Evolutionary conservation across 2,797 vertebrate species (phyloP), one percentile per base, ranked within the genome.

Genomic region (Platyrinchus mystaceus): DNA sequence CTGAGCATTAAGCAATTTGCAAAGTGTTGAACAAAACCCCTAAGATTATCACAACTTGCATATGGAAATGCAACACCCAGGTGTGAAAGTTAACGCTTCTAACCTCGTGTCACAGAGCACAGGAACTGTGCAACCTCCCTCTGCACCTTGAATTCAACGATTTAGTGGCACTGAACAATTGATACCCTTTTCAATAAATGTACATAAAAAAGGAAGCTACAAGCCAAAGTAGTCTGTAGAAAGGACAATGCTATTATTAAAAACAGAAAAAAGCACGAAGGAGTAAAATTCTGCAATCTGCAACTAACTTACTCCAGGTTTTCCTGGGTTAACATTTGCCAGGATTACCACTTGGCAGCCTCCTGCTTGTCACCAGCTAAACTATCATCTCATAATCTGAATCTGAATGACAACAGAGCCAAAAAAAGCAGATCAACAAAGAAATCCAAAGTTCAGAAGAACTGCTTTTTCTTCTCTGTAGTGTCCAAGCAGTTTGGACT

Each of bases 71-170:
- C 83, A 95, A 36, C 80, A 95, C 67, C n/a, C 64, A 69, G 36
- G 83, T 84, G 89, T 74, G 87, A 96, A 94, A 96, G 44, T 67
- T 91, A 90, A 89, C 53, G 0, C 80, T 66, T 91, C 55, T 74
- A 69, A 70, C 4, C 0, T 50, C n/a, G 44, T 39, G 62, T 63
- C 22, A 12, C 19, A 75, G 30, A 49, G 85, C 7, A 11, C 11
- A 15, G 46, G 36, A 47, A 73, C 44, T 12, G 23, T 26, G 63
- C 32, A 70, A 73, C 66, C 55, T 26, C 78, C 34, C 67, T 68
- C 82, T 86, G 74, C 49, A 16, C 28, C 63, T 59, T 56, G 27
- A 95, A 41, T 56, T 90, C 71, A 87, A 17, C 11, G 18, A 37
- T 44, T 52, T 19, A 82, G 73, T 52, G 63, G 55, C 75, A 95